A percentile compares a stretch with the other conserved stretches of the same genome.
These are phyloP conservation scores for Panagrolaimus sp. DNA, from an alignment of 1,140 invertebrate species.

Conservation along the genomic window DNA sequence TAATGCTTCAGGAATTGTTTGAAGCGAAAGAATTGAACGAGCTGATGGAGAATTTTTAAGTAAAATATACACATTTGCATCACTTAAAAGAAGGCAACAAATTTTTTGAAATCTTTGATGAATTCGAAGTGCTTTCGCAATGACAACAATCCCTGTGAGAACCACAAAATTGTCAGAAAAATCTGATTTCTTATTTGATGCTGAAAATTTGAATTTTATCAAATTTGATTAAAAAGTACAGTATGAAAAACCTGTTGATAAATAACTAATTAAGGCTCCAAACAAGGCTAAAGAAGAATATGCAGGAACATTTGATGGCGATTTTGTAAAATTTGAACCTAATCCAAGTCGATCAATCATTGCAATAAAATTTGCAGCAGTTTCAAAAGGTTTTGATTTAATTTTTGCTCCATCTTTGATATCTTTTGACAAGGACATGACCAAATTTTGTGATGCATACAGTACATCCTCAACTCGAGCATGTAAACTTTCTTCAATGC, in stretches of 20 bases:
- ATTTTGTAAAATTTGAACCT: not conserved
- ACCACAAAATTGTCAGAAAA: not conserved
- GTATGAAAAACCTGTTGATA: not conserved
- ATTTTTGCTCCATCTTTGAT: constrained; percentile 1
- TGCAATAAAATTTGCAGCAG: not conserved
- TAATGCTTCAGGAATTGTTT: no score
- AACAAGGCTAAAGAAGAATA: not conserved
- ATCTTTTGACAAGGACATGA: not conserved
- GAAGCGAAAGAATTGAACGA: no score
- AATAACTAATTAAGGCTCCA: not conserved
- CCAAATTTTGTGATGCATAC: not conserved
- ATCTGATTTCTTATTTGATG: not conserved
- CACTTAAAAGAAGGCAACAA: no score
- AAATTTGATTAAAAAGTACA: not conserved
- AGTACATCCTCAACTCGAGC: constrained; percentile 1
- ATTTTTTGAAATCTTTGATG: no score
- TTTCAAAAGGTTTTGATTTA: not conserved
- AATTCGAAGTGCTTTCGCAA: not conserved
- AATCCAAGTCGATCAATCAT: constrained; percentile 15
- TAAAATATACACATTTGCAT: no score
- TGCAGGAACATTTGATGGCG: not conserved
- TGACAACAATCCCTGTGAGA: not conserved
- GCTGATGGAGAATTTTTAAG: no score
- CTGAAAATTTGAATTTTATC: not conserved
- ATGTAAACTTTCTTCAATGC: constrained; percentile 11